Evolutionary conservation across 2,113 vertebrate species (phyloP).

Genomic region (Tragelaphus buxtoni): DNA sequence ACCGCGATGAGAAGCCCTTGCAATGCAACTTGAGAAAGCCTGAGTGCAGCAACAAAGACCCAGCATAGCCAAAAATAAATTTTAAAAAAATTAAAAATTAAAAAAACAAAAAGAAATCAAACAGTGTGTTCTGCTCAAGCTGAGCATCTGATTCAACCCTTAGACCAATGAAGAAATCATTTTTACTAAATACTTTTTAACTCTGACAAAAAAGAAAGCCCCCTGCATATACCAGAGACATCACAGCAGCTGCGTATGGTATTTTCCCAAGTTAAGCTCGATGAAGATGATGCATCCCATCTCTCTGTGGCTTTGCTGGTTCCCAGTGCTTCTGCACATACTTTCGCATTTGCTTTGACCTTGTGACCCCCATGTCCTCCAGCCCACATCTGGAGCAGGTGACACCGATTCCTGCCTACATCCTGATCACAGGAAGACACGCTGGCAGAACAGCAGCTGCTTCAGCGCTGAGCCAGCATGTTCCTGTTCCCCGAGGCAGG

Average conservation of each 20-base stretch:
- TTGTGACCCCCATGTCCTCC: slow-evolving; percentile 20
- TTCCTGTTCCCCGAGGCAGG: not conserved
- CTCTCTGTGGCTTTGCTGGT: not conserved
- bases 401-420: not conserved
- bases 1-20: not conserved
- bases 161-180: not conserved
- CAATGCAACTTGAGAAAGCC: not conserved
- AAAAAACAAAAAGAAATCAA: not conserved
- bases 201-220: not conserved
- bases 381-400: not conserved
- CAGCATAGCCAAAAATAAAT: not conserved
- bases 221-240: not conserved
- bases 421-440: not conserved
- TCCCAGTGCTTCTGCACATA: not conserved
- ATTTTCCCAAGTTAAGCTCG: not conserved
- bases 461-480: not conserved
- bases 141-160: not conserved
- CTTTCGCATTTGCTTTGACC: not conserved
- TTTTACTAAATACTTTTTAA: not conserved
- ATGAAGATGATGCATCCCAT: not conserved
- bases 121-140: not conserved
- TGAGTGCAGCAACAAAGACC: not conserved
- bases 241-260: not conserved
- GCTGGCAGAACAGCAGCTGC: not conserved
- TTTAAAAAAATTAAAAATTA: not conserved